phyloP scores from a whole-genome alignment of 2,797 vertebrate genomes.

The Syngnathus acus region DNA sequence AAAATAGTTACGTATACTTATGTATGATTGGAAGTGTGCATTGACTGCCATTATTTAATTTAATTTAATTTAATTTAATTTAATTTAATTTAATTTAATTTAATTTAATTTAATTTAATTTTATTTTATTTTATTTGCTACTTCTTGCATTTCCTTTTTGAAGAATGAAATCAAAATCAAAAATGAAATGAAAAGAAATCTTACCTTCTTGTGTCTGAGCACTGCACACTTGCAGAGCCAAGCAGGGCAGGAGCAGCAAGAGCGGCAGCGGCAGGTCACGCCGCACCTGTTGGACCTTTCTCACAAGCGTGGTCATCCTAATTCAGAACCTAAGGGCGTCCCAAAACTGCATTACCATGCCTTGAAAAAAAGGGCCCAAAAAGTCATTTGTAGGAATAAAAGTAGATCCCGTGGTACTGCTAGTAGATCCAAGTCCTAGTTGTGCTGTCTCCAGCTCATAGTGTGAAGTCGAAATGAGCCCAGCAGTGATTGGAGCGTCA shows the following conservation, averaged over 20 bases:
- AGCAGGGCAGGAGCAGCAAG: constrained; percentile 14
- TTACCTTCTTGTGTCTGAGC: constrained; percentile 60
- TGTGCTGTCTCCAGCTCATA: background rate
- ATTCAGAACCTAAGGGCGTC: background rate
- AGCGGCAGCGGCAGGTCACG: constrained; percentile 45
- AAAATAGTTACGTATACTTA: too few relatives aligned
- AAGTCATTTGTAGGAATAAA: constrained; percentile 2
- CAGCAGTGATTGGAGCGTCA: constrained; percentile 52
- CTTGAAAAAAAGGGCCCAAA: background rate
- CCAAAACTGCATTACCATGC: background rate
- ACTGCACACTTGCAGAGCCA: constrained; percentile 31
- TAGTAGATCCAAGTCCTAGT: background rate
- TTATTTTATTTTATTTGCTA: too few relatives aligned
- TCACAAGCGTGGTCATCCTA: constrained; percentile 37
- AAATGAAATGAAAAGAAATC: background rate
- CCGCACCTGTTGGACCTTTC: constrained; percentile 48
- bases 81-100: too few relatives aligned
- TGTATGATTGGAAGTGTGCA: too few relatives aligned
- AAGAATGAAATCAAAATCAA: too few relatives aligned
- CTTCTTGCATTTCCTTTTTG: too few relatives aligned
- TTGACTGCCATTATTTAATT: too few relatives aligned
- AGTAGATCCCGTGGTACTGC: background rate
- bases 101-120: too few relatives aligned
- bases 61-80: too few relatives aligned
- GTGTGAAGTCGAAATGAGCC: constrained; percentile 14